phyloP scores from a whole-genome alignment of 2,797 vertebrate genomes.

The Pantherophis vulpinus region DNA sequence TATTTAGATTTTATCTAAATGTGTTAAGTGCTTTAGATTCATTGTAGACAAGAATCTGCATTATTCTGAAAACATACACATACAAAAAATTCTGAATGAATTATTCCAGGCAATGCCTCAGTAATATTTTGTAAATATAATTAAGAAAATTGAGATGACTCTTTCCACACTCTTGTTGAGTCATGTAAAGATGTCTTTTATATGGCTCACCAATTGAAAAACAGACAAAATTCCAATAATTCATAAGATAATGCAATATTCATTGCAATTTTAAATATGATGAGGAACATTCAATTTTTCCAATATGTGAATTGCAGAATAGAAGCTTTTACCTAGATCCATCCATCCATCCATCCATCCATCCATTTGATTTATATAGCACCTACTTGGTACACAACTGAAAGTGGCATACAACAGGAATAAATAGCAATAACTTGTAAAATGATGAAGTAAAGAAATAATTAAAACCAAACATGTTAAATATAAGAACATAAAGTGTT shows the following conservation, averaged over 20 bases:
- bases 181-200: conserved; percentile 51
- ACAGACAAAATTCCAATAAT: conserved; percentile 23
- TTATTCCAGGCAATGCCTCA: conserved; percentile 53
- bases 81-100: conserved; percentile 51
- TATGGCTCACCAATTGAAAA: conserved; percentile 46
- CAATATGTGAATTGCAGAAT: not conserved
- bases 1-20: conserved; percentile 46
- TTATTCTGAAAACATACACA: conserved; percentile 37
- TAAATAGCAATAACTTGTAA: not conserved
- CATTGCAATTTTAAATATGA: not conserved
- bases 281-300: not conserved
- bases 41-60: conserved; percentile 46
- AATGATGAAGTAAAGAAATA: not conserved
- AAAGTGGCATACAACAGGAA: not conserved
- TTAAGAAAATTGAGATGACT: conserved; percentile 33
- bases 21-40: conserved; percentile 41
- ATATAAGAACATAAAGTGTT: not conserved
- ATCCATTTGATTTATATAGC: not conserved
- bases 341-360: not conserved
- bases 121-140: conserved; percentile 52
- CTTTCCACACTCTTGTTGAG: conserved; percentile 18
- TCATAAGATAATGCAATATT: not conserved
- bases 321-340: not conserved
- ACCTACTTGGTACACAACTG: not conserved
- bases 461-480: not conserved